A percentile compares a stretch with the other conserved stretches of the same genome.
phyloP scores from a whole-genome alignment of 2,888 invertebrate species.

The Lasioglossum figueresi region DNA sequence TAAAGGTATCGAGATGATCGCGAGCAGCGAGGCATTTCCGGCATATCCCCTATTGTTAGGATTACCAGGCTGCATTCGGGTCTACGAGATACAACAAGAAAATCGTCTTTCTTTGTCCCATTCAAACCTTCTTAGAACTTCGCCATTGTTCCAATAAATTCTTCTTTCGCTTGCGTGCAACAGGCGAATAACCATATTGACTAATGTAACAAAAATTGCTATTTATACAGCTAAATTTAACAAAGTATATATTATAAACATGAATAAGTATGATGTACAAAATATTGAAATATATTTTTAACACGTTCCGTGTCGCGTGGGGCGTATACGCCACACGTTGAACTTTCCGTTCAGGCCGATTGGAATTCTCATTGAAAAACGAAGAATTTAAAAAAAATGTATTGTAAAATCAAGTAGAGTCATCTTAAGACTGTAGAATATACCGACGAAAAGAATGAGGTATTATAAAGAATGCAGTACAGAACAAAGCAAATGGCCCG shows the following conservation, averaged over 20 bases:
- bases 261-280: too few relatives aligned
- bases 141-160: neutral
- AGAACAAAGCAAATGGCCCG: too few relatives aligned
- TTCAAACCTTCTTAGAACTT: neutral
- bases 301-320: too few relatives aligned
- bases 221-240: neutral
- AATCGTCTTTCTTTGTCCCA: neutral
- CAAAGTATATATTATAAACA: neutral
- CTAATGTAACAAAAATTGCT: neutral
- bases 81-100: neutral
- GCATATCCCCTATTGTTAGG: conserved; percentile 7
- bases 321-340: too few relatives aligned
- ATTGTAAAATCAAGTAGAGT: too few relatives aligned
- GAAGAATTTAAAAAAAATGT: too few relatives aligned
- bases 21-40: neutral
- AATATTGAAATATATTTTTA: too few relatives aligned
- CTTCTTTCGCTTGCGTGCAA: neutral
- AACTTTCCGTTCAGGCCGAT: too few relatives aligned
- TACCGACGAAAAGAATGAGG: too few relatives aligned
- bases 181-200: neutral
- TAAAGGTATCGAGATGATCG: conserved; percentile 3
- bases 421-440: too few relatives aligned
- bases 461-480: too few relatives aligned
- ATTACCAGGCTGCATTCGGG: neutral
- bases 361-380: too few relatives aligned